Evolutionary conservation across 2,797 vertebrate species (phyloP).

Genomic region (Mormyrops attenuatus): DNA sequence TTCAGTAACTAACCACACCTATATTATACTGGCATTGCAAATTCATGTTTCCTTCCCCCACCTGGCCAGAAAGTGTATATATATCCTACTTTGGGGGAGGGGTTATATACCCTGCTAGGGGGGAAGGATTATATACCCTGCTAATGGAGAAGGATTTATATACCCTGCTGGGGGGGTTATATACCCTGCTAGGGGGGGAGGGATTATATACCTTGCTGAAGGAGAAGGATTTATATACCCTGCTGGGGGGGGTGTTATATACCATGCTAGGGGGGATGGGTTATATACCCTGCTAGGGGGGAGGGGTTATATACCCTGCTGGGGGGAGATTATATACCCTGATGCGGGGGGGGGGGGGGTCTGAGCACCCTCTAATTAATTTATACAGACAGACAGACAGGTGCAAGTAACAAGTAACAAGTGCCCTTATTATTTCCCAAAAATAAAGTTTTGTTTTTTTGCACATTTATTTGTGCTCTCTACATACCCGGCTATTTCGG

Average conservation of each 20-base stretch:
- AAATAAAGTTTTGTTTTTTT: neutral
- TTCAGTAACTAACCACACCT: conserved; percentile 16
- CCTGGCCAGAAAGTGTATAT: neutral
- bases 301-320: no score
- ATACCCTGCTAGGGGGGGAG: no score
- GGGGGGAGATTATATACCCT: neutral
- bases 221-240: neutral
- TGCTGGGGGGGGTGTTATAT: no score
- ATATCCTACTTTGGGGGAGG: neutral
- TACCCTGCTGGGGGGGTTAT: neutral
- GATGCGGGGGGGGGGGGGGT: neutral
- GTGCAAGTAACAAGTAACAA: no score
- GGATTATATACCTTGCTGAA: neutral
- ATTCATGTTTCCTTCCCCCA: neutral
- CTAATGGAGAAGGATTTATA: neutral
- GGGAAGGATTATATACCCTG: neutral
- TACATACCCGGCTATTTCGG: neutral
- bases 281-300: no score
- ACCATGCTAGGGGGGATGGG: no score
- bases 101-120: neutral
- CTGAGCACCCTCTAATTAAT: neutral
- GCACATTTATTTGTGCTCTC: neutral
- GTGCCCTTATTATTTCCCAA: neutral
- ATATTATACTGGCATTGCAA: neutral
- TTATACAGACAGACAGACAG: neutral